A percentile compares a stretch with the other conserved stretches of the same genome.
Conservation (phyloP, 2,113 vertebrate genomes). For the Engraulis encrasicolus region DNA sequence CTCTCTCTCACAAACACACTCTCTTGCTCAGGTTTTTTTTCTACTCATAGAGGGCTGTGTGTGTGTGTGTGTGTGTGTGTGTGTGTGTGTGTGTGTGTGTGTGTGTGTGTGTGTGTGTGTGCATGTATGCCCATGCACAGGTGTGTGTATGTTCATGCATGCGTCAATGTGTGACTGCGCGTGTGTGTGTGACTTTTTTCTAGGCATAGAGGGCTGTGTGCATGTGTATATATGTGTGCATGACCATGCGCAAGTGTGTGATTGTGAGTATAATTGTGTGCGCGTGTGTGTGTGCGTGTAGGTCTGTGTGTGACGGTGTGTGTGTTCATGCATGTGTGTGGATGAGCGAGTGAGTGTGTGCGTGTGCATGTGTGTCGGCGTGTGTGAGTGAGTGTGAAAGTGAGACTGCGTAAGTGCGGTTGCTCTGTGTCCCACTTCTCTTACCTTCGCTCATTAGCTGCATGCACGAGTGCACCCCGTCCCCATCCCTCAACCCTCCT, state of each 20-base stretch:
- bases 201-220: neutral
- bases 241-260: slow-evolving; percentile 9
- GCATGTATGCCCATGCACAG: slow-evolving; percentile 14
- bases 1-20: too few relatives aligned
- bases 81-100: neutral
- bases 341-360: too few relatives aligned
- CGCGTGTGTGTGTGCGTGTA: neutral
- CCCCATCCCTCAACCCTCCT: neutral
- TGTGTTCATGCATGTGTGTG: slow-evolving; percentile 16
- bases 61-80: neutral
- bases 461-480: slow-evolving; percentile 40
- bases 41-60: neutral
- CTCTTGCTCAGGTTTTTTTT: too few relatives aligned
- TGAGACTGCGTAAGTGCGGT: slow-evolving; percentile 26
- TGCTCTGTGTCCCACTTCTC: slow-evolving; percentile 62
- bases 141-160: slow-evolving; percentile 27
- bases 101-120: neutral
- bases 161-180: too few relatives aligned
- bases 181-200: too few relatives aligned
- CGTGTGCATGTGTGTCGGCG: slow-evolving; percentile 22
- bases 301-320: too few relatives aligned
- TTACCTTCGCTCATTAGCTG: slow-evolving; percentile 71
- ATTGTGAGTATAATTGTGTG: neutral
- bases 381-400: slow-evolving; percentile 36
- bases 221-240: slow-evolving; percentile 36